phyloP scores from a whole-genome alignment of 2,113 vertebrate species.

The Silurus glanis region DNA sequence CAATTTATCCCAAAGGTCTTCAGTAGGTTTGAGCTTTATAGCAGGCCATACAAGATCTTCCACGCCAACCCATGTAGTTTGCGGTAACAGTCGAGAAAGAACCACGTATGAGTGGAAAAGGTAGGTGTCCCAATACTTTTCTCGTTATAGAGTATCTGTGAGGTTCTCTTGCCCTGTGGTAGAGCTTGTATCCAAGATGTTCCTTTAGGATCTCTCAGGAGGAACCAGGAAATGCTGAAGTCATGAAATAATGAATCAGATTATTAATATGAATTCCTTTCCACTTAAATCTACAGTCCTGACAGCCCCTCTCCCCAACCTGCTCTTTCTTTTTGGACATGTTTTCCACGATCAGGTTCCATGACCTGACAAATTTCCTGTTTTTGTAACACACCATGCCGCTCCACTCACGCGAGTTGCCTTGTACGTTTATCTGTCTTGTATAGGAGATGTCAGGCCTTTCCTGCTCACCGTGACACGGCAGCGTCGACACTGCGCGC shows the following conservation, averaged over 20 bases:
- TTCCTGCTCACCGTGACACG: background rate
- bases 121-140: too few relatives aligned
- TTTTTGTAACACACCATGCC: constrained; percentile 38
- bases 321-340: background rate
- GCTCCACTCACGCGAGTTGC: constrained; percentile 3
- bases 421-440: constrained; percentile 18
- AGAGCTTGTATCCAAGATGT: background rate
- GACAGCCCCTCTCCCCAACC: background rate
- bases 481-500: background rate
- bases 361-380: constrained; percentile 21
- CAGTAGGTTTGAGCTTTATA: too few relatives aligned
- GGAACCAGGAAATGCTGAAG: background rate
- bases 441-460: constrained; percentile 25
- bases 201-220: background rate
- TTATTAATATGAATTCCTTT: background rate
- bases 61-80: too few relatives aligned
- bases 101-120: too few relatives aligned
- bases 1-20: too few relatives aligned
- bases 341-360: constrained; percentile 6
- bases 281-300: background rate
- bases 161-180: background rate
- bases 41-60: too few relatives aligned
- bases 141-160: too few relatives aligned
- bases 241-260: background rate
- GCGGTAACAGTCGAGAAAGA: too few relatives aligned